A percentile compares a stretch with the other conserved stretches of the same genome.
phyloP scores from a whole-genome alignment of 2,113 vertebrate genomes.

The Poecilia latipinna region DNA sequence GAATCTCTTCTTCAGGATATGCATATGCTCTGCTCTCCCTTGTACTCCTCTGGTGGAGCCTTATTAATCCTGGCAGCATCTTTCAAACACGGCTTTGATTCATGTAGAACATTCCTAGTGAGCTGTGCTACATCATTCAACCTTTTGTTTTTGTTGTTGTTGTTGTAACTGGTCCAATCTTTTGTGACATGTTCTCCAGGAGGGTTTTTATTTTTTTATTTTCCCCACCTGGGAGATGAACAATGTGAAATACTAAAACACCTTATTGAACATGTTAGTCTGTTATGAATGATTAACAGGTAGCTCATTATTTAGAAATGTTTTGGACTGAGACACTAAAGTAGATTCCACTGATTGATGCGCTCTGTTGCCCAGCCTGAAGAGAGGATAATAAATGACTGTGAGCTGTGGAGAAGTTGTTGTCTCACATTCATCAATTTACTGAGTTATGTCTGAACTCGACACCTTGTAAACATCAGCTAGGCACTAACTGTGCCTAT shows the following conservation, averaged over 20 bases:
- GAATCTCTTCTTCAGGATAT: slow-evolving; percentile 5
- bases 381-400: not conserved
- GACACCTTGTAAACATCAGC: not conserved
- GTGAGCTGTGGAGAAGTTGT: not conserved
- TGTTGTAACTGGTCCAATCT: slow-evolving; percentile 9
- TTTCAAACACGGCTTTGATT: slow-evolving; percentile 19
- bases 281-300: slow-evolving; percentile 3
- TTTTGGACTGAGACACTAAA: too few species aligned
- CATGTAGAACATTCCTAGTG: slow-evolving; percentile 18
- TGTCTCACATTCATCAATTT: not conserved
- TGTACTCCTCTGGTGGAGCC: not conserved
- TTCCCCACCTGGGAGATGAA: not conserved
- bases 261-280: not conserved
- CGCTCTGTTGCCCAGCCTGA: too few species aligned
- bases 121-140: slow-evolving; percentile 27
- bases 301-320: not conserved
- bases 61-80: slow-evolving; percentile 17
- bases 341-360: too few species aligned
- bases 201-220: slow-evolving; percentile 7
- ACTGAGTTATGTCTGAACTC: not conserved
- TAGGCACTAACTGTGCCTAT: not conserved
- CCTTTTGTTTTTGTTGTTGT: not conserved
- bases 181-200: slow-evolving; percentile 3
- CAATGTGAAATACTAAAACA: slow-evolving; percentile 4
- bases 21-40: not conserved